Evolutionary conservation across 1,140 invertebrate species (phyloP), one percentile per base, ranked within the genome.

Genomic region (Oppia nitens): DNA sequence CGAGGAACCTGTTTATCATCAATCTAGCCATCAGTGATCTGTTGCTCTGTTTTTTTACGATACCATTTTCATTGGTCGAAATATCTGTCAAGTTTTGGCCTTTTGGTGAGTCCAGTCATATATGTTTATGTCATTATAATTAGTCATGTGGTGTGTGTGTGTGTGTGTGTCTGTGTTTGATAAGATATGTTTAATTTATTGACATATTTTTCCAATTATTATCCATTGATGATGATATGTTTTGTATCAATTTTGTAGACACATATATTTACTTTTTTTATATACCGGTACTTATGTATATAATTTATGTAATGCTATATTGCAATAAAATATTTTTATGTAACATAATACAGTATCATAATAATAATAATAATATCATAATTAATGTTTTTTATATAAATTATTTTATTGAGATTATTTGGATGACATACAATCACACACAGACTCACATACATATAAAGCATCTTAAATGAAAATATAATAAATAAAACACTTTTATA

Each of bases 1-100:
- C 85, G 9, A 72, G 86, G 14, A 90, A 91, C 72, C 81, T 89
- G 68, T 89, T 90, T 71, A 89, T 91, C 59, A 79, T 88, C n/a
- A 91, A 90, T 72, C 71, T 89, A 64, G 87, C 87, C 6, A 81
- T 88, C 11, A 87, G 85, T 23, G 86, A 90, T 73, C 75, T 88
- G 2, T 76, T 87, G 20, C 74, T 90, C 17, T 90, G 86, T 68
- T 75, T 85, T 57, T 81, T 90, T 20, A 88, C 85, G 0, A 88
- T 87, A 72, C 87, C 87, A 12, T 75, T 90, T 52, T 89, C 87
- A 21, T 70, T 90, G 47, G 81, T 87, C 73, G 82, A 87, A 68
- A 80, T 89, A 24, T 71, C 84, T 14, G 79, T 82, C 11, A 82
- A 82, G 66, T 83, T 60, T 57, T 68, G 67, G 66, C 65, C 64